Base-by-base conservation (phyloP, 2,888 invertebrate genomes). In the Drosophila cracens region DNA sequence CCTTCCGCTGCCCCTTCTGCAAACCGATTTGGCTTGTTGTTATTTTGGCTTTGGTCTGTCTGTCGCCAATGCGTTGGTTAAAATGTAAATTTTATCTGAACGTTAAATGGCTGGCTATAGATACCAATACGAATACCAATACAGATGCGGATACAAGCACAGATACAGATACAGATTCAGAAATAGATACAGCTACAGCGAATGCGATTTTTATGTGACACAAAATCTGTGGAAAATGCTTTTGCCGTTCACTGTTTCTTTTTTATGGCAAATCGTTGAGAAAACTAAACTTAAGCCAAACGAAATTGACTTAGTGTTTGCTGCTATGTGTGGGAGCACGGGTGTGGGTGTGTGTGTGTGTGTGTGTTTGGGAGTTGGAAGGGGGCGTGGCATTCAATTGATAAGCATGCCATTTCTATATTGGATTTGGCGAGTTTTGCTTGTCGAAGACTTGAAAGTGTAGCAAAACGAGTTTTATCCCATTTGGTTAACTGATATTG, bases 11-110 rank as follows among this genome's bases (percentile, higher is more conserved):
- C 7, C 25, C 6, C 13, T 21, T 10, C 29, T 13, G 4, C 36
- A 25, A 11, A 25, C n/a, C 18, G 27, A 36, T 40, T 69, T 53
- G 63, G 72, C 72, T 60, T 67, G 67, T 72, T 70, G 62, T 66
- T 70, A 36, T 76, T 70, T 62, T 60, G 74, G 67, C 61, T 62
- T 73, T 66, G 60, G 33, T 48, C 54, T 54, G 40, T 25, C 54
- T 54, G 36, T 54, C 13, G 54, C 53, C 54, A 54, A 62, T 58
- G 61, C 62, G 52, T 78, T 59, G 68, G 76, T 73, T 81, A 82
- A 82, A 82, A 83, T 83, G 82, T 83, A 83, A 83, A 83, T 83
- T 83, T 81, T 82, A 82, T 82, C 70, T 69, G 54, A 53, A 81
- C 82, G 79, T 82, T 82, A 83, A 82, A 81, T 79, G 82, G 75